Conservation (phyloP, 2,888 invertebrate genomes). For the Drosophila multiciliata region DNA sequence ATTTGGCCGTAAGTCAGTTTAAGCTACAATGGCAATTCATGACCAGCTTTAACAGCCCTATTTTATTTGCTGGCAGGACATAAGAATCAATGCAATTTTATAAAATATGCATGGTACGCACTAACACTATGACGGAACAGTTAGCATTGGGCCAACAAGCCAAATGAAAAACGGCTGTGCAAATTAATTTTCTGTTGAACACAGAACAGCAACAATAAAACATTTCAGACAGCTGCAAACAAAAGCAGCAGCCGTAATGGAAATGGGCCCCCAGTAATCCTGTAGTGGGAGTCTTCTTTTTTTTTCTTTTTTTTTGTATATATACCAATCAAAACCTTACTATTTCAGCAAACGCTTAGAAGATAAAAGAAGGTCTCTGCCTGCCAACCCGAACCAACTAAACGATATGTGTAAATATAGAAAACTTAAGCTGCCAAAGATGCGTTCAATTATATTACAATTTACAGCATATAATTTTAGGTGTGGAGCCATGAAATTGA, state of each 20-base stretch:
- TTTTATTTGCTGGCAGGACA: conserved; percentile 39
- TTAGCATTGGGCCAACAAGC: conserved; percentile 66
- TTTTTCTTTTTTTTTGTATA: neutral
- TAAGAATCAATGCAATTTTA: conserved; percentile 74
- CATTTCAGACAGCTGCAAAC: conserved; percentile 51
- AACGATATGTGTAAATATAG: neutral
- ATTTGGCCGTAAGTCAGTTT: conserved; percentile 1
- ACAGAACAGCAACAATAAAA: conserved; percentile 60
- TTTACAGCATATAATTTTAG: neutral
- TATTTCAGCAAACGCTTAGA: neutral
- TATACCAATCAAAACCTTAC: neutral
- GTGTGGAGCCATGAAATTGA: neutral
- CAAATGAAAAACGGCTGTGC: conserved; percentile 77
- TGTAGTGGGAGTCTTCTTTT: neutral
- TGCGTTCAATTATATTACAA: neutral
- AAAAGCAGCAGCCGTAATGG: conserved; percentile 17
- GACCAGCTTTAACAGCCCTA: neutral
- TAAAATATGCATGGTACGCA: conserved; percentile 77
- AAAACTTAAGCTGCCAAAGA: neutral
- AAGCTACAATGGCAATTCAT: conserved; percentile 1
- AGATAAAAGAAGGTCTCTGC: neutral
- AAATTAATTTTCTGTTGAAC: conserved; percentile 72
- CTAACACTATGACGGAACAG: conserved; percentile 50
- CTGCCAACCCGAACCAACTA: neutral
- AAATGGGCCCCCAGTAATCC: neutral